Conservation (phyloP, 2,797 vertebrate species). For the Poecilia wingei region DNA sequence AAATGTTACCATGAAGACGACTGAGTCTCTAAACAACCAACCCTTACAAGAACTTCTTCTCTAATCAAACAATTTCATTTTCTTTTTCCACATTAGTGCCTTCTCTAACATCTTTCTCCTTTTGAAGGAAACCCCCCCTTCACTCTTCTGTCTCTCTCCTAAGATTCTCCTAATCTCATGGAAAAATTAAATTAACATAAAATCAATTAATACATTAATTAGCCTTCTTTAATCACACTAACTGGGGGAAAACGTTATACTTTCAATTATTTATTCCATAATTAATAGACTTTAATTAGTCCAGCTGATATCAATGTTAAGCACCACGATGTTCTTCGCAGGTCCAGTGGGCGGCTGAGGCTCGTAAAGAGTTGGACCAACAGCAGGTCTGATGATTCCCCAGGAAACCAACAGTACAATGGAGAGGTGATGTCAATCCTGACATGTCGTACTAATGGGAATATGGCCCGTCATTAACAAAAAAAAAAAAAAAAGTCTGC, state of each 20-base stretch:
- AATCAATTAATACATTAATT: constrained; percentile 87
- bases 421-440: constrained; percentile 32
- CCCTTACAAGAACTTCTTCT: constrained; percentile 30
- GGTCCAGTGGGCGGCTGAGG: constrained; percentile 65
- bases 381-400: constrained; percentile 40
- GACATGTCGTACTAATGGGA: constrained; percentile 45
- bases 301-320: constrained; percentile 75
- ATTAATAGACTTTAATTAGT: constrained; percentile 84
- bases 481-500: constrained; percentile 6
- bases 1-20: constrained; percentile 32
- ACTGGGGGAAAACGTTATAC: constrained; percentile 76
- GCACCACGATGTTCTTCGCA: constrained; percentile 57
- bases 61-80: constrained; percentile 30
- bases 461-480: constrained; percentile 24
- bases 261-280: constrained; percentile 83
- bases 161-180: constrained; percentile 74
- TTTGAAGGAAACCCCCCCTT: constrained; percentile 34
- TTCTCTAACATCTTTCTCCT: constrained; percentile 16
- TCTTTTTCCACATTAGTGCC: background rate
- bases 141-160: constrained; percentile 49
- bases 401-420: constrained; percentile 37
- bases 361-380: constrained; percentile 55
- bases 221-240: constrained; percentile 82
- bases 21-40: constrained; percentile 27
- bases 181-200: constrained; percentile 83